Percentiles rank a stretch among this genome's conserved stretches.
Evolutionary conservation across 2,797 vertebrate species (phyloP).

Genomic region (Phataginus tricuspis): DNA sequence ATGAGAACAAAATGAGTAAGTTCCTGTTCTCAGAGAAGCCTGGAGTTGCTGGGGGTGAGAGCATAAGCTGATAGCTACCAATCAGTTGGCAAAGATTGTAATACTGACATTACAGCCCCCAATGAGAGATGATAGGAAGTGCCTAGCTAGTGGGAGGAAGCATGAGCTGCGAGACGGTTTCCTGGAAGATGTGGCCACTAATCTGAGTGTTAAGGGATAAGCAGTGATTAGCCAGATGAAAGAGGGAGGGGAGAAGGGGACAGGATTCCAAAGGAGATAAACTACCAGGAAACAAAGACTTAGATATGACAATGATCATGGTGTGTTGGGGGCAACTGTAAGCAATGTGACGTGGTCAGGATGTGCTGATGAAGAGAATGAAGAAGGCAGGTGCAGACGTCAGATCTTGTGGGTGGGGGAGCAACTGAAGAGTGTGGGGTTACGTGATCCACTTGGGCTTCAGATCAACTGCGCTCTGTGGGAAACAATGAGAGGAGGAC

Average conservation of each 20-base stretch:
- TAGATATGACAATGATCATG: neutral
- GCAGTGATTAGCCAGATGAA: neutral
- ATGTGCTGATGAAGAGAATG: neutral
- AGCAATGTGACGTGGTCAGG: neutral
- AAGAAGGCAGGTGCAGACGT: neutral
- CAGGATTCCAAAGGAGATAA: neutral
- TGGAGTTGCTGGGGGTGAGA: neutral
- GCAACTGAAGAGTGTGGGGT: neutral
- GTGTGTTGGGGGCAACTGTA: neutral
- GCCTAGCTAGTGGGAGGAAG: neutral
- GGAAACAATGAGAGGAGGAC: neutral
- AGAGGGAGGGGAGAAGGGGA: neutral
- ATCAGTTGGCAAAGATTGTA: neutral
- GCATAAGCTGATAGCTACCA: neutral
- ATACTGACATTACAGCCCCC: neutral
- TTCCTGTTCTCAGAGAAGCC: neutral
- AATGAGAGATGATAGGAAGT: neutral
- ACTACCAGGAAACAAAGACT: neutral
- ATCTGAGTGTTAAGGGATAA: neutral
- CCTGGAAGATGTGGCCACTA: neutral
- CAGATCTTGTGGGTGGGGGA: neutral
- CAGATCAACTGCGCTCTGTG: neutral
- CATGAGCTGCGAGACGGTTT: neutral
- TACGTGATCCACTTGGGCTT: neutral
- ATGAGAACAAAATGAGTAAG: neutral